Percentiles rank a stretch among this genome's conserved stretches.
Conservation (phyloP, 2,888 invertebrate genomes). For the Caenorhabditis macrosperma region DNA sequence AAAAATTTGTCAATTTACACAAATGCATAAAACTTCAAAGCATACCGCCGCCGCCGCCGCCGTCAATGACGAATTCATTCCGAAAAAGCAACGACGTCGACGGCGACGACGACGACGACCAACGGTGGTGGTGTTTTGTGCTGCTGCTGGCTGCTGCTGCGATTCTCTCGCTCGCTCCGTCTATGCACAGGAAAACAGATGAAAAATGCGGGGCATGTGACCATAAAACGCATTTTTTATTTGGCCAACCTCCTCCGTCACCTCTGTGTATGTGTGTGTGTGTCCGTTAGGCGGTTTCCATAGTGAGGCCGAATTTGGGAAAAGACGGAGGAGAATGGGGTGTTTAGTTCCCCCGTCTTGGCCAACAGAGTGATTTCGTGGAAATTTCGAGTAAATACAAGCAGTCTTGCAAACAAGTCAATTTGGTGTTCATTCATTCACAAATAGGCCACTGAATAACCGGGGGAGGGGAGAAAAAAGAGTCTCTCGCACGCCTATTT, state of each 20-base stretch:
- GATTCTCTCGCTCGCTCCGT: slow-evolving; percentile 36
- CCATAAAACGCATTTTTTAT: slow-evolving; percentile 49
- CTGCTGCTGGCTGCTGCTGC: slow-evolving; percentile 16
- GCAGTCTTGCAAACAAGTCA: slow-evolving; percentile 13
- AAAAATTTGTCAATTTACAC: neutral
- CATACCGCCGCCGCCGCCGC: slow-evolving; percentile 4
- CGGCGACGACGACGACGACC: slow-evolving; percentile 9
- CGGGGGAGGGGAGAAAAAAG: no score
- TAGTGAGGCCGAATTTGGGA: neutral
- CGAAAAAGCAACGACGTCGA: slow-evolving; percentile 15
- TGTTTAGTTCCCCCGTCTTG: neutral
- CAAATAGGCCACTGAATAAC: slow-evolving; percentile 2
- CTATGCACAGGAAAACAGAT: slow-evolving; percentile 54
- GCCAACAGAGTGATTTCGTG: neutral
- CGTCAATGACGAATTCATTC: slow-evolving; percentile 41
- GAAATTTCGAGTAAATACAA: neutral
- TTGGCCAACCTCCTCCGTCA: slow-evolving; percentile 18
- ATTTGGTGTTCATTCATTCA: slow-evolving; percentile 22
- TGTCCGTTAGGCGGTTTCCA: slow-evolving; percentile 21
- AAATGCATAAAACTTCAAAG: slow-evolving; percentile 42
- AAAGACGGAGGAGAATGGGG: neutral
- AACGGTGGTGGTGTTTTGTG: slow-evolving; percentile 28
- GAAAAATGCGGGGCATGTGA: slow-evolving; percentile 55
- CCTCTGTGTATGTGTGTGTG: neutral
- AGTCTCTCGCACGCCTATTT: slow-evolving; percentile 25